Base-by-base conservation (phyloP, 2,888 invertebrate species). In the Aspidiotus destructor region DNA sequence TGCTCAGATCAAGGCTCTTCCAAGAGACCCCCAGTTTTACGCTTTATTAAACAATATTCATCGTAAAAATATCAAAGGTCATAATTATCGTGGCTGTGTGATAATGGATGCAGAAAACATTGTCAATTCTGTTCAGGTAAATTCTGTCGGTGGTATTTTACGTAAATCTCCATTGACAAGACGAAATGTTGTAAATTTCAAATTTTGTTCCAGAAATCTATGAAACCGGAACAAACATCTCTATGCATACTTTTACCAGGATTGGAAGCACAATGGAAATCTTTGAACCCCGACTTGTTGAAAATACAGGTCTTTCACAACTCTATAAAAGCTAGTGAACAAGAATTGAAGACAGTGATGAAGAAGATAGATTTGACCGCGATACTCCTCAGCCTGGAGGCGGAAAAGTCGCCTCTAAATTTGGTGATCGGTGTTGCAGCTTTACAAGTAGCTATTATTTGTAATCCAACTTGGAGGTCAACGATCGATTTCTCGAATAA, bases 1-100 rank as follows among this genome's bases (percentile, higher is more conserved):
- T 28, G 5, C 71, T 11, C 71, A 76, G 72, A 72, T 77, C 9
- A 83, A 83, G 63, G 79, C 85, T 74, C 78, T 81, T 64, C 77
- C 78, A 1, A 79, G 81, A 70, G 89, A 90, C 75, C 84, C 85
- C 73, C 89, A 89, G 75, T 85, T 92, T 74, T 81, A 88, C 75
- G 85, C 87, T 52, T 79, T 94, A 63, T 78, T 96, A 62, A 87
- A 89, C 75, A 85, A 86, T 75, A 82, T 91, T 68, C 87, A 89
- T 75, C 79, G 83, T 41, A 80, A 80, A 61, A 84, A 86, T 74
- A 84, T 91, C 71, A 79, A 84, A 57, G 86, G 90, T 0, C 94
- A 95, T 78, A 80, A 83, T 53, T 86, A 83, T 78, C 84, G 96
- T 74, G 97, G 96, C 1, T 95, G 85, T 79, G 80, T 85, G 28